Evolutionary conservation across 2,888 invertebrate species (phyloP).

Genomic region (Hirtodrosophila duncani): DNA sequence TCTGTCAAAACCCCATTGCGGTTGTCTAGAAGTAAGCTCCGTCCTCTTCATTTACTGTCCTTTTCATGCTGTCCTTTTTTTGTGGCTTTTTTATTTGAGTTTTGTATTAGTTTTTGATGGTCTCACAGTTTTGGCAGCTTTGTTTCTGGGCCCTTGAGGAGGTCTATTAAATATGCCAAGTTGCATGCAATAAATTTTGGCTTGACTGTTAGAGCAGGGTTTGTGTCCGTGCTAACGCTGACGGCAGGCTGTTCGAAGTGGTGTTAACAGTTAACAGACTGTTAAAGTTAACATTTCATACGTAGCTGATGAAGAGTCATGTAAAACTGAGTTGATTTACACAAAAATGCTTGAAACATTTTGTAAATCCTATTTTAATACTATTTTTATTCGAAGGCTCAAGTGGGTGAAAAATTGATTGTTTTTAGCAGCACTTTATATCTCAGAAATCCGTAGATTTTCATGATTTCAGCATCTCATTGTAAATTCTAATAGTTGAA

Average conservation of each 20-base stretch:
- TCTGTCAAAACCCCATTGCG: constrained; percentile 1
- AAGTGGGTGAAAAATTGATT: no score
- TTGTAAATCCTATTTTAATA: no score
- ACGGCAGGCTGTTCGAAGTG: neutral
- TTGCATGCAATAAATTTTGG: constrained; percentile 32
- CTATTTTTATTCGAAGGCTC: no score
- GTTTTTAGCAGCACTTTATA: no score
- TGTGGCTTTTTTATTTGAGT: constrained; percentile 49
- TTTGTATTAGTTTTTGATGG: constrained; percentile 44
- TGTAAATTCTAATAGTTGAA: no score
- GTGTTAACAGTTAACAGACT: neutral
- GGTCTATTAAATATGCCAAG: neutral
- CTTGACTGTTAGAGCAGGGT: constrained; percentile 10
- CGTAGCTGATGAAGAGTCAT: neutral
- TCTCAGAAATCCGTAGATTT: no score
- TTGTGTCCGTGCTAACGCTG: constrained; percentile 33
- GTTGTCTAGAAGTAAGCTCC: constrained; percentile 1
- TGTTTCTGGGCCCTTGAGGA: neutral
- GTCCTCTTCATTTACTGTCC: neutral
- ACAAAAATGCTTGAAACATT: no score
- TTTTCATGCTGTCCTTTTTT: constrained; percentile 3
- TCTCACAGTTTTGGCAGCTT: constrained; percentile 11
- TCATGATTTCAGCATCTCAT: no score
- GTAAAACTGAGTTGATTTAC: no score
- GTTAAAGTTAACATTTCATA: neutral